These are phyloP conservation scores for Agonopterix alstromeriana DNA, from an alignment of 2,888 invertebrate species.

Conservation along the genomic window DNA sequence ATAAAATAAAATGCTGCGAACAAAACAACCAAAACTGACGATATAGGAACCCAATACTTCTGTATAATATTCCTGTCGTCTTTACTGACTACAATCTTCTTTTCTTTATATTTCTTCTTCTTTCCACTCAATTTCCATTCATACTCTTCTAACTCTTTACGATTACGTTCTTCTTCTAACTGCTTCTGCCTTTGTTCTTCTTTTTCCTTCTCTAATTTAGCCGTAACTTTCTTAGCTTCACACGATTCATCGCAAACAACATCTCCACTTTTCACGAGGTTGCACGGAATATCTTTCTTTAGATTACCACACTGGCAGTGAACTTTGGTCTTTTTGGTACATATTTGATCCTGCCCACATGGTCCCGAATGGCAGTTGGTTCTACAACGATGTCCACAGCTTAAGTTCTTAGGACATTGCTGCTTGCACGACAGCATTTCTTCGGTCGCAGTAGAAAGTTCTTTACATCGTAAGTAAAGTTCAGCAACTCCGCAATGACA, in stretches of 20 bases:
- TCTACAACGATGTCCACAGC: slow-evolving; percentile 90
- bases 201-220: slow-evolving; percentile 69
- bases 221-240: slow-evolving; percentile 71
- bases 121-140: slow-evolving; percentile 86
- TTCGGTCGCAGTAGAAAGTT: slow-evolving; percentile 75
- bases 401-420: slow-evolving; percentile 90
- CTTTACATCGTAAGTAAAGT: slow-evolving; percentile 84
- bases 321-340: slow-evolving; percentile 87
- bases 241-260: slow-evolving; percentile 82
- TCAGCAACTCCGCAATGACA: slow-evolving; percentile 91
- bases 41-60: slow-evolving; percentile 61
- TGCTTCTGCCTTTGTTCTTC: slow-evolving; percentile 75
- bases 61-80: slow-evolving; percentile 55
- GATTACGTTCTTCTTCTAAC: slow-evolving; percentile 81
- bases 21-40: slow-evolving; percentile 35
- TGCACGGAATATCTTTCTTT: slow-evolving; percentile 84
- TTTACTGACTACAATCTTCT: slow-evolving; percentile 57
- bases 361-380: slow-evolving; percentile 83
- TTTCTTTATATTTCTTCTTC: slow-evolving; percentile 70
- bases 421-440: slow-evolving; percentile 83
- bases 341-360: slow-evolving; percentile 81
- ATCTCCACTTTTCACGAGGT: slow-evolving; percentile 63
- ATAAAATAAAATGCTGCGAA: slow-evolving; percentile 30
- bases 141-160: slow-evolving; percentile 84
- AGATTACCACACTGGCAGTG: slow-evolving; percentile 87